Base-by-base conservation (phyloP, 2,888 invertebrate species). In the Phorcus lineatus region DNA sequence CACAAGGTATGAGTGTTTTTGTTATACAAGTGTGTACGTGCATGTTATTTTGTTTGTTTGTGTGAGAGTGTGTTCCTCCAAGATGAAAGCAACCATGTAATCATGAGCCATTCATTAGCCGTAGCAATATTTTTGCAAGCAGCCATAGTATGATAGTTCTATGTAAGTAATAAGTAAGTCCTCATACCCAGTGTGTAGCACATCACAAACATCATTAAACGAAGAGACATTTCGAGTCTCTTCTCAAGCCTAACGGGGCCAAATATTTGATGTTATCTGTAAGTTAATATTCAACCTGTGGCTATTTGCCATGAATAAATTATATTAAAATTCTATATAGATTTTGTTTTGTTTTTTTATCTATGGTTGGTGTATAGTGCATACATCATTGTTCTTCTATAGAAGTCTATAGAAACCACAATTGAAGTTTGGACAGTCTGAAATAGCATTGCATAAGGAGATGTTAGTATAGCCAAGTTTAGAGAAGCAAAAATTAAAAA, bases 251-350 rank as follows among this genome's bases (percentile, higher is more conserved):
- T 62, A 62, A 24, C 13, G 62, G 62, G 70, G 70, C 36, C 70
- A 31, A 36, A n/a, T 70, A 70, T 70, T 70, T 70, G 40, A 31
- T 70, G 70, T 70, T 40, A 31, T 17, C 22, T 67, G 67, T 67
- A 70, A 36, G 70, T 40, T 40, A 70, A 36, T 70, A 70, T 70
- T 40, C 70, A 70, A 70, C 70, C 40, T 70, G 70, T 70, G 70
- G 70, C 40, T 70, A 70, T 40, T 70, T 36, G 70, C 70, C 70
- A 70, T 70, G 70, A 31, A 70, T 70, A 70, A 70, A 70, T 70
- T 70, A 70, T 70, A 40, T 40, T 17, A 36, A 70, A 70, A 70
- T 36, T 70, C 70, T 40, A 16, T 19, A 24, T 16, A 17, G 13
- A 24, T 22, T 70, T 70, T 28, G 70, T 70, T 36, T 3, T 36